Conservation (phyloP, 2,113 vertebrate species). For the Brienomyrus brachyistius region DNA sequence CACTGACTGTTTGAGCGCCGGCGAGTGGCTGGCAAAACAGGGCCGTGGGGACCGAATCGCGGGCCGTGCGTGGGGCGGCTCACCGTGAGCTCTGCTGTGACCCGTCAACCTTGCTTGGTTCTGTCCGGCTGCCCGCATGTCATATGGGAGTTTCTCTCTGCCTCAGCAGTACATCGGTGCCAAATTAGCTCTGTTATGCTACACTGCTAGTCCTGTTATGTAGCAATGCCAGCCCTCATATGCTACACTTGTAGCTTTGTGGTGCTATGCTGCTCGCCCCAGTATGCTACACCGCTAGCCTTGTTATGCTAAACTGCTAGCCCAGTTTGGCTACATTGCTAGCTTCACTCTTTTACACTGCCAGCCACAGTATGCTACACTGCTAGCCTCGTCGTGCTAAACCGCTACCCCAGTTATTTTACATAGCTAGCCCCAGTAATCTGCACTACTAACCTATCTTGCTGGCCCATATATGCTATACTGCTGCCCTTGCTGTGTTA, state of each 20-base stretch:
- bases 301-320: neutral
- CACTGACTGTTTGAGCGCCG: neutral
- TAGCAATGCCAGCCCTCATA: neutral
- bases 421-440: too few species aligned
- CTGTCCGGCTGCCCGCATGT: neutral
- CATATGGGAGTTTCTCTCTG: neutral
- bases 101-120: neutral
- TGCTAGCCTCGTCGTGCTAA: neutral
- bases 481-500: neutral
- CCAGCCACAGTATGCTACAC: neutral
- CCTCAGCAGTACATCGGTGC: neutral
- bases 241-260: neutral
- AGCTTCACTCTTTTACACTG: neutral
- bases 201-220: neutral
- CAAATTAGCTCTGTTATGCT: neutral
- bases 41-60: neutral
- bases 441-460: neutral
- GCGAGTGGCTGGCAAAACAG: neutral
- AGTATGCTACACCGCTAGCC: neutral
- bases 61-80: neutral
- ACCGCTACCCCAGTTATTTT: too few species aligned
- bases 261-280: neutral
- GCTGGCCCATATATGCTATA: neutral
- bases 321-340: neutral
- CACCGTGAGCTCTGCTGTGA: neutral